Evolutionary conservation across 2,888 invertebrate species (phyloP).

Genomic region (Spicauda simplicius): DNA sequence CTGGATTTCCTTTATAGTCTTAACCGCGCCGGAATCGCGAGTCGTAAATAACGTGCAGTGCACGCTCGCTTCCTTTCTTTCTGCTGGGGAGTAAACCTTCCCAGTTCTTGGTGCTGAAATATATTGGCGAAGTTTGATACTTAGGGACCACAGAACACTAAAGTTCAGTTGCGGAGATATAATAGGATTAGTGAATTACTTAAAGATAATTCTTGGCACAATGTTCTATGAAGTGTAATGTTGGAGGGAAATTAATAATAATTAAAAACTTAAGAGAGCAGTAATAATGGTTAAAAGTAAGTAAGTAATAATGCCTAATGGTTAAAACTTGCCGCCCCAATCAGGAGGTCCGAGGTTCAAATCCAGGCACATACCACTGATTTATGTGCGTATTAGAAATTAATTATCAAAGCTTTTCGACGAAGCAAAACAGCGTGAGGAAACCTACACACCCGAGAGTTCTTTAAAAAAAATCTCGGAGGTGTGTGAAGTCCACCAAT

Average conservation of each 20-base stretch:
- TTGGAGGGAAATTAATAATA: neutral
- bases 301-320: too few relatives aligned
- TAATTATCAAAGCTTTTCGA: too few relatives aligned
- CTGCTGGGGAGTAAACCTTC: conserved; percentile 57
- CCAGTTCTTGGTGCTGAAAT: conserved; percentile 52
- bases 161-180: conserved; percentile 33
- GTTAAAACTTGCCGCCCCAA: too few relatives aligned
- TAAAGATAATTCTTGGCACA: conserved; percentile 8
- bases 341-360: too few relatives aligned
- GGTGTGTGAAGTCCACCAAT: too few relatives aligned
- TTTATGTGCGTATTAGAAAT: too few relatives aligned
- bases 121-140: conserved; percentile 45
- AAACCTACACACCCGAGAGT: too few relatives aligned
- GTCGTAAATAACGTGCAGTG: conserved; percentile 76
- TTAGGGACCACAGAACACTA: conserved; percentile 33
- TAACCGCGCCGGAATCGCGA: conserved; percentile 67
- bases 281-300: too few relatives aligned
- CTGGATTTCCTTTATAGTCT: conserved; percentile 67
- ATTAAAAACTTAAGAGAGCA: too few relatives aligned
- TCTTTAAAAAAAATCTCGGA: too few relatives aligned
- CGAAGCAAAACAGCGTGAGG: too few relatives aligned
- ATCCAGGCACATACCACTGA: too few relatives aligned
- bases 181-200: conserved; percentile 33
- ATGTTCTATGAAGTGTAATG: neutral
- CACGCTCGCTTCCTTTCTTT: conserved; percentile 72